These are phyloP conservation scores for Emberiza fucata DNA, from an alignment of 2,113 vertebrate species.

Conservation along the genomic window DNA sequence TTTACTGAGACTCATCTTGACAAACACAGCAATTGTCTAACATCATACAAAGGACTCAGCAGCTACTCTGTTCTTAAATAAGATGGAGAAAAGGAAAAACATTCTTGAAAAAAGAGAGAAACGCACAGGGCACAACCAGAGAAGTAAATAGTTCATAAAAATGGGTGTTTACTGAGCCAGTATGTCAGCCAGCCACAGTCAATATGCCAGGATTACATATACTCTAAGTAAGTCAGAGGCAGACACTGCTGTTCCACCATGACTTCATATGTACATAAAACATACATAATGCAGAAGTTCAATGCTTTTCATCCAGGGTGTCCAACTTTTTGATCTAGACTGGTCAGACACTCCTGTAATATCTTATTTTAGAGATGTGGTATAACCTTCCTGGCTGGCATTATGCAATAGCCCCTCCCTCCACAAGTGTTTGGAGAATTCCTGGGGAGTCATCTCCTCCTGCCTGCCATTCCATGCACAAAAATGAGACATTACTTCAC, in stretches of 20 bases:
- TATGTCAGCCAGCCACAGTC: background rate
- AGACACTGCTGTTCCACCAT: background rate
- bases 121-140: background rate
- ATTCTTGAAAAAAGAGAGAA: background rate
- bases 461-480: accelerated
- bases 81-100: background rate
- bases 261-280: conserved; percentile 4
- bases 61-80: background rate
- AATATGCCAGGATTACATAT: background rate
- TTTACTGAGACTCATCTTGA: background rate
- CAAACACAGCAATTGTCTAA: background rate
- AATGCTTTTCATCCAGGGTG: background rate
- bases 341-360: conserved; percentile 3
- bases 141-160: background rate
- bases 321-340: background rate
- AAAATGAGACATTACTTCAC: conserved; percentile 48
- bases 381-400: background rate
- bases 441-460: background rate
- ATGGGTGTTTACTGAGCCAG: background rate
- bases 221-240: background rate
- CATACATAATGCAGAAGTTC: background rate
- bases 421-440: background rate
- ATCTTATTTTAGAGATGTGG: conserved; percentile 10
- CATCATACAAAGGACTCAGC: background rate
- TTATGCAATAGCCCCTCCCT: conserved; percentile 13